phyloP scores from a whole-genome alignment of 2,888 invertebrate species.

The Chorisops tibialis region DNA sequence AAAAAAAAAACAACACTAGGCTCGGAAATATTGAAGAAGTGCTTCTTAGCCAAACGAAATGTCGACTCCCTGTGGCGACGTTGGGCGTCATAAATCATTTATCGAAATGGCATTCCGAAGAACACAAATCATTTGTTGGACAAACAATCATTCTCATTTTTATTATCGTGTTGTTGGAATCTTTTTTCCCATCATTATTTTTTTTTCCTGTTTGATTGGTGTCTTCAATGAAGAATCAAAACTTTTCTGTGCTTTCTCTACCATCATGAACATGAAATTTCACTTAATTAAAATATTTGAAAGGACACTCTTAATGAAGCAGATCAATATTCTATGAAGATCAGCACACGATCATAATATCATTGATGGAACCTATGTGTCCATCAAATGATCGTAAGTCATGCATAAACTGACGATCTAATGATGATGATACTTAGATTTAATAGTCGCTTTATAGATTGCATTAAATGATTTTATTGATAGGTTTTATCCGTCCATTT shows the following conservation, averaged over 20 bases:
- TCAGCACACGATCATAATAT: no score
- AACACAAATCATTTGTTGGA: constrained; percentile 20
- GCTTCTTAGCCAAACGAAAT: constrained; percentile 24
- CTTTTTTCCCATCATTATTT: background rate
- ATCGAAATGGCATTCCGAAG: constrained; percentile 1
- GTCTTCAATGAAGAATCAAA: no score
- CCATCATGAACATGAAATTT: no score
- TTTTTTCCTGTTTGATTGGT: background rate
- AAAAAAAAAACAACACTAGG: background rate
- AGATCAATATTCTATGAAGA: no score
- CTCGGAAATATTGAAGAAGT: background rate
- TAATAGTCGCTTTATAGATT: constrained; percentile 27
- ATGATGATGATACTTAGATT: constrained; percentile 26
- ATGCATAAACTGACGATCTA: constrained; percentile 28
- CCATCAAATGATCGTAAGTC: constrained; percentile 26
- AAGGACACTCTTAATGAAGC: no score
- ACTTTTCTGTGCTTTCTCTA: constrained; percentile 4
- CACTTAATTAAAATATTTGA: no score
- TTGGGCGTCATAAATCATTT: constrained; percentile 20
- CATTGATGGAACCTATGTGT: constrained; percentile 5
- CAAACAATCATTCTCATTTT: constrained; percentile 15
- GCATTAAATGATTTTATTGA: constrained; percentile 29
- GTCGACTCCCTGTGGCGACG: constrained; percentile 21
- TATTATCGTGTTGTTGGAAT: background rate
- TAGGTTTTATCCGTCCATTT: constrained; percentile 27